Conservation (phyloP, 1,140 invertebrate genomes). For the Penaeus indicus region DNA sequence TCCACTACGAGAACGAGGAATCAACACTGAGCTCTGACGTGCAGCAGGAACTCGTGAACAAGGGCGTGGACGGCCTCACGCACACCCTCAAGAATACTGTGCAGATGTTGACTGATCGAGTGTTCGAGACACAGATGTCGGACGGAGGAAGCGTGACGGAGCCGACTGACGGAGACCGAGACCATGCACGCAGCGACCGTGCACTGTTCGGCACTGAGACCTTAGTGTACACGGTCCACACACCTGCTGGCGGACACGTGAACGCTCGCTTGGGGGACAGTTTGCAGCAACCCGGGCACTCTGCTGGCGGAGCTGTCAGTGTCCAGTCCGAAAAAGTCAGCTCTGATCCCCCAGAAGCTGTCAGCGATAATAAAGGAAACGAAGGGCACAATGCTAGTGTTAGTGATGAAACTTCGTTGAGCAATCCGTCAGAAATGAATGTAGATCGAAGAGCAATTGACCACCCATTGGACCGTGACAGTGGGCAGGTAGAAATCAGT, state of each 20-base stretch:
- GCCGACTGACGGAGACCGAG: background rate
- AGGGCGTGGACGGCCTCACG: background rate
- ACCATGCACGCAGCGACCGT: background rate
- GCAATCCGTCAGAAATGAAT: too few species aligned
- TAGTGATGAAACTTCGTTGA: too few species aligned
- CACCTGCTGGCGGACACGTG: background rate
- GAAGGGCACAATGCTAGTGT: too few species aligned
- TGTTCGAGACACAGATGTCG: background rate
- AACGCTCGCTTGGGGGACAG: too few species aligned
- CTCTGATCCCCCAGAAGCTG: too few species aligned
- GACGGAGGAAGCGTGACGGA: background rate
- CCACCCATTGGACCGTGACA: too few species aligned
- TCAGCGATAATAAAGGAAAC: too few species aligned
- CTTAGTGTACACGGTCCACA: background rate
- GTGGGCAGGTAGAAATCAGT: too few species aligned
- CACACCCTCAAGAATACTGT: background rate
- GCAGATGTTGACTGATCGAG: background rate
- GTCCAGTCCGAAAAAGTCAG: too few species aligned
- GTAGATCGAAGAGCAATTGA: too few species aligned
- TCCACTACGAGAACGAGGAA: background rate
- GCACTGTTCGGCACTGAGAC: background rate
- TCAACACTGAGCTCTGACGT: background rate
- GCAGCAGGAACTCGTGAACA: background rate
- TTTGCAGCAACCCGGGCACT: too few species aligned
- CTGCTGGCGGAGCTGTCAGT: too few species aligned